Percentiles rank a stretch among this genome's conserved stretches.
These are phyloP conservation scores for Drosophila elegans DNA, from an alignment of 1,140 invertebrate genomes.

Conservation along the genomic window DNA sequence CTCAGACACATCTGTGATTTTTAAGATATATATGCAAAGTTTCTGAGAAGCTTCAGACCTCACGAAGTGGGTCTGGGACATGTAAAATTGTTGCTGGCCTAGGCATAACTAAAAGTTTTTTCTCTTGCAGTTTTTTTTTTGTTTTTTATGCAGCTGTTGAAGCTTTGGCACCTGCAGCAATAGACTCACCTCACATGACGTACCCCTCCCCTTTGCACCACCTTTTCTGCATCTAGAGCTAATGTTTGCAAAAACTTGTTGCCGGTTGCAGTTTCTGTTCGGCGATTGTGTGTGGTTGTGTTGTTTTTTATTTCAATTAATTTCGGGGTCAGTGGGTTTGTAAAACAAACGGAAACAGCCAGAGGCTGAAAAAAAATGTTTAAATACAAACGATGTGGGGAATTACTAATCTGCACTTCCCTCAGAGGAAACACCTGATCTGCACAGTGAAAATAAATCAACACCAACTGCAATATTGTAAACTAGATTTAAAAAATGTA, in stretches of 20 bases:
- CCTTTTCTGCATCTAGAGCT: neutral
- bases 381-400: constrained; percentile 11
- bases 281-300: constrained; percentile 12
- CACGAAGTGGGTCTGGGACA: constrained; percentile 59
- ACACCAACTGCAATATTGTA: neutral
- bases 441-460: neutral
- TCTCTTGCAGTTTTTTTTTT: constrained; percentile 18
- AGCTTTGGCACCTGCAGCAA: constrained; percentile 55
- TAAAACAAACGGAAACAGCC: constrained; percentile 54
- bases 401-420: constrained; percentile 49
- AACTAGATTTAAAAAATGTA: too few relatives aligned
- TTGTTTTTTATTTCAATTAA: constrained; percentile 38
- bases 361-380: constrained; percentile 11
- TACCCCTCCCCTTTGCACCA: neutral
- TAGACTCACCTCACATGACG: constrained; percentile 19
- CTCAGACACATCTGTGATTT: constrained; percentile 5
- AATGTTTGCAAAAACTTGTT: constrained; percentile 48
- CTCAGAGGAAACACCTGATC: constrained; percentile 11
- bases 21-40: constrained; percentile 16
- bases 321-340: constrained; percentile 66
- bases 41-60: constrained; percentile 22
- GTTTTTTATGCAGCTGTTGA: constrained; percentile 48
- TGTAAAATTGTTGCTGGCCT: constrained; percentile 56
- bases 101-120: constrained; percentile 49
- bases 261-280: constrained; percentile 51